A percentile compares a stretch with the other conserved stretches of the same genome.
These are phyloP conservation scores for Pangasius krempfi DNA, from an alignment of 2,797 vertebrate genomes.

Conservation along the genomic window DNA sequence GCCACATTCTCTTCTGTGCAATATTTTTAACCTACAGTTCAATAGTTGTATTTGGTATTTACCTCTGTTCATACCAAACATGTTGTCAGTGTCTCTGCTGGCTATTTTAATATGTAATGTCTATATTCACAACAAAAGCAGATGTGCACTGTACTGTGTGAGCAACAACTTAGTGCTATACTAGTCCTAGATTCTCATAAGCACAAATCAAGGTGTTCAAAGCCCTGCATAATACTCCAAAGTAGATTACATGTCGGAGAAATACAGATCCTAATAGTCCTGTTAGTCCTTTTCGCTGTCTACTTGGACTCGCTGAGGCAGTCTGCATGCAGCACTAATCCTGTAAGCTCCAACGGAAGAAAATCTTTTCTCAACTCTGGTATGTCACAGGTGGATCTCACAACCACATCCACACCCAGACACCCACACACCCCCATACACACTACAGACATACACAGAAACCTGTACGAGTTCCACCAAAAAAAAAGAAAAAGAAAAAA, in stretches of 20 bases:
- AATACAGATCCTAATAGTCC: neutral
- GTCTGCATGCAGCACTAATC: neutral
- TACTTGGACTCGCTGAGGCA: neutral
- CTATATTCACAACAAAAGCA: neutral
- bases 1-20: neutral
- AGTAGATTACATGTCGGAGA: neutral
- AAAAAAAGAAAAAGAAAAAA: too few species aligned
- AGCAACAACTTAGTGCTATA: neutral
- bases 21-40: neutral
- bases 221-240: neutral
- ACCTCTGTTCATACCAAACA: neutral
- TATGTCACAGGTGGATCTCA: conserved; percentile 41
- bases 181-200: neutral
- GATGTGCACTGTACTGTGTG: neutral
- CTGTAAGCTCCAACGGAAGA: neutral
- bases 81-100: too few species aligned
- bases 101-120: too few species aligned
- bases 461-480: neutral
- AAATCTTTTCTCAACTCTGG: conserved; percentile 25
- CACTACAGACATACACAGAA: conserved; percentile 10
- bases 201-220: conserved; percentile 8
- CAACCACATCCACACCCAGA: conserved; percentile 28
- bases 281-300: neutral
- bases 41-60: neutral
- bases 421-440: neutral